Percentiles rank a stretch among this genome's conserved stretches.
phyloP scores from a whole-genome alignment of 1,140 invertebrate genomes.

The Drosophila sucinea region DNA sequence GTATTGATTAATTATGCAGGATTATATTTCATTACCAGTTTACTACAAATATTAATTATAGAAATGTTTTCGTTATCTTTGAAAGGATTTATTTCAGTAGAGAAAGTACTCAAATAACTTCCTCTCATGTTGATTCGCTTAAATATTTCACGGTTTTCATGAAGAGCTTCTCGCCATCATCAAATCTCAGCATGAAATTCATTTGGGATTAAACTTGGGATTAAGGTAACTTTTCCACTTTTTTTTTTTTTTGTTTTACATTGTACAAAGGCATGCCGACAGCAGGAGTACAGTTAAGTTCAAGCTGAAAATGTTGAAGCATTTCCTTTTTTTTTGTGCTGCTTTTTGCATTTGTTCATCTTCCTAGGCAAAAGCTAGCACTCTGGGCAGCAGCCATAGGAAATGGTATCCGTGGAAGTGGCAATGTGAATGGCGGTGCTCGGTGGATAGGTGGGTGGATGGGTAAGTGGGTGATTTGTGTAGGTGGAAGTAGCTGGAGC shows the following conservation, averaged over 20 bases:
- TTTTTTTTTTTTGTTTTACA: background rate
- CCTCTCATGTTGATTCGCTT: slow-evolving; percentile 44
- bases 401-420: slow-evolving; percentile 8
- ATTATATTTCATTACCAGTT: too few species aligned
- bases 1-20: too few species aligned
- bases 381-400: slow-evolving; percentile 15
- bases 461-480: too few species aligned
- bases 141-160: slow-evolving; percentile 37
- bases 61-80: background rate
- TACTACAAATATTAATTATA: too few species aligned
- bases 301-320: slow-evolving; percentile 19
- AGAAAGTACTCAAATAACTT: background rate
- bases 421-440: slow-evolving; percentile 22
- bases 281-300: slow-evolving; percentile 16
- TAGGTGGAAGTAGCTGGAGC: slow-evolving; percentile 10
- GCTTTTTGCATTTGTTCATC: slow-evolving; percentile 43
- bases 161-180: slow-evolving; percentile 15
- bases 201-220: slow-evolving; percentile 68
- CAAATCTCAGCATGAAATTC: slow-evolving; percentile 74
- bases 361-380: slow-evolving; percentile 6
- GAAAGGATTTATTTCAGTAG: background rate
- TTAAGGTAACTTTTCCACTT: slow-evolving; percentile 68
- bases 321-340: slow-evolving; percentile 19
- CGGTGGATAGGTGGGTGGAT: background rate
- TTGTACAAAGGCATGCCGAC: slow-evolving; percentile 36